phyloP scores from a whole-genome alignment of 2,888 invertebrate species.

The Diarsia rubi region DNA sequence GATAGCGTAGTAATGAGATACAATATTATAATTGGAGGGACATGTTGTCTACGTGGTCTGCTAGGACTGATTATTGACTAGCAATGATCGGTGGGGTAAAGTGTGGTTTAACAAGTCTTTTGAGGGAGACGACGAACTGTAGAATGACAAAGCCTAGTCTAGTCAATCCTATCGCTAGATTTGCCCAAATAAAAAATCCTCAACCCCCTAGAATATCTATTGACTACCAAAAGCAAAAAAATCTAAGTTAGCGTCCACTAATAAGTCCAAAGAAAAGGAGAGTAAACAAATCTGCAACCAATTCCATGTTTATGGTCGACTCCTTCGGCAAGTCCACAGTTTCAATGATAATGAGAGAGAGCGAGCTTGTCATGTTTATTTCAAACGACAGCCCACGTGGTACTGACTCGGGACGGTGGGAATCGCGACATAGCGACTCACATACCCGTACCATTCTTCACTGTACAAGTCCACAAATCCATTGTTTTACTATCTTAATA shows the following conservation, averaged over 20 bases:
- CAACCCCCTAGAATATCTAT: not conserved
- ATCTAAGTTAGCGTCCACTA: not conserved
- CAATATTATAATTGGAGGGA: conserved; percentile 52
- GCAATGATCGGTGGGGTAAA: not conserved
- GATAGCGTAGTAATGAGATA: conserved; percentile 52
- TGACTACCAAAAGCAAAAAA: not conserved
- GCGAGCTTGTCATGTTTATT: conserved; percentile 73
- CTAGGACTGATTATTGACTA: conserved; percentile 15
- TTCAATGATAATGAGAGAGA: conserved; percentile 77
- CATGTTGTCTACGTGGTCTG: conserved; percentile 32
- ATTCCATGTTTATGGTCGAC: conserved; percentile 47
- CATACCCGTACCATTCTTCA: conserved; percentile 48
- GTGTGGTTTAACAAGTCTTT: not conserved
- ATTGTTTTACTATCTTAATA: conserved; percentile 62
- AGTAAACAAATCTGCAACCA: conserved; percentile 4
- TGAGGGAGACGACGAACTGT: too few species aligned
- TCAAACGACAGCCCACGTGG: conserved; percentile 73
- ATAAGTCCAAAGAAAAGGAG: not conserved
- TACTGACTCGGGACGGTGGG: conserved; percentile 60
- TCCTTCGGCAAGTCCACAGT: conserved; percentile 62
- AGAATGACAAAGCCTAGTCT: not conserved
- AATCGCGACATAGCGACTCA: conserved; percentile 63
- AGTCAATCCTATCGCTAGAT: not conserved
- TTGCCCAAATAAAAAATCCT: not conserved
- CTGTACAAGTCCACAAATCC: conserved; percentile 50